These are phyloP conservation scores for Pyrrhia umbra DNA, from an alignment of 2,888 invertebrate species.

Conservation along the genomic window DNA sequence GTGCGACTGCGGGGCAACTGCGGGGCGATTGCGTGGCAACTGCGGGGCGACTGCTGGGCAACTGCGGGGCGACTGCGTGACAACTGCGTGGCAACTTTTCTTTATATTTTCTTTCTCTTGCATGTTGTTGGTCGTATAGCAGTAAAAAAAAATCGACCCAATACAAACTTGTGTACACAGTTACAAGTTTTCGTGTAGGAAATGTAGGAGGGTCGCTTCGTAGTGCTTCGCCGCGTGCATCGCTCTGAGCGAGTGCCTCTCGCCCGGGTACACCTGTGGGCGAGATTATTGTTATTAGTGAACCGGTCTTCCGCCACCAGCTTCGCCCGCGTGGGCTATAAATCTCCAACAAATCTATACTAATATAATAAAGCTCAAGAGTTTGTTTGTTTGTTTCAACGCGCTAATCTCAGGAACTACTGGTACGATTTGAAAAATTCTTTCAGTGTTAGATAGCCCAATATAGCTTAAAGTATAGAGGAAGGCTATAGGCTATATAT, in stretches of 20 bases:
- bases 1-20: slow-evolving; percentile 9
- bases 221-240: slow-evolving; percentile 99
- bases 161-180: slow-evolving; percentile 24
- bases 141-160: slow-evolving; percentile 14
- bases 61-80: slow-evolving; percentile 28
- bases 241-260: slow-evolving; percentile 98
- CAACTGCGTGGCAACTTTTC: slow-evolving; percentile 21
- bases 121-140: slow-evolving; percentile 5
- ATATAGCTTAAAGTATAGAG: too few relatives aligned
- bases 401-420: too few relatives aligned
- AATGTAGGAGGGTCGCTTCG: slow-evolving; percentile 97
- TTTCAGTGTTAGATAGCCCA: too few relatives aligned
- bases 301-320: too few relatives aligned
- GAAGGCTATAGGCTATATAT: too few relatives aligned
- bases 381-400: too few relatives aligned
- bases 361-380: too few relatives aligned
- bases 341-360: too few relatives aligned
- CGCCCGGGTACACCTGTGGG: slow-evolving; percentile 97
- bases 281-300: background rate
- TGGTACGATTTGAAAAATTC: too few relatives aligned
- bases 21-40: slow-evolving; percentile 17
- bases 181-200: slow-evolving; percentile 92
- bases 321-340: too few relatives aligned
- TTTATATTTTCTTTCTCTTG: background rate
- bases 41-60: slow-evolving; percentile 27